Evolutionary conservation across 1,140 invertebrate species (phyloP), one percentile per base, ranked within the genome.

Genomic region (Pseudomyrmex cubaensis): DNA sequence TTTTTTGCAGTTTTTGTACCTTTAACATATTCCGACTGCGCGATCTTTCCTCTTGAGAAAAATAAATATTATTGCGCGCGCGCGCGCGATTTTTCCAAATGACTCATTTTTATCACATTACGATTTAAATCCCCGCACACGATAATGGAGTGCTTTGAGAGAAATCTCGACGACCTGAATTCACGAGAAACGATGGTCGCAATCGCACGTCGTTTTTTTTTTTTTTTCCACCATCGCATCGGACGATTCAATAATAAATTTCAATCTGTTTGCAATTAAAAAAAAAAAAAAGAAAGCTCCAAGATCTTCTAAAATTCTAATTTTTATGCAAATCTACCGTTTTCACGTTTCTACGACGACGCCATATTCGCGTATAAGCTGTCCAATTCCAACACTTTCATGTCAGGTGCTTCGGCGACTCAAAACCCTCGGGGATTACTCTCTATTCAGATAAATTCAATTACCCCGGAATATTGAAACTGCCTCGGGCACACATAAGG

Each of bases 401-500:
- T 3, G 7, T 64, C 25, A 13, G n/a, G 15, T 4, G 35, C 35
- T 44, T 44, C 25, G 44, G 63, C 5, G 15, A 64, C 15, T 25
- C 25, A 44, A n/a, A 64, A 44, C 35, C 2, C 63, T 9, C 44
- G 4, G 15, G n/a, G 20, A n/a, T 66, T 17, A 4, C 22, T 17
- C 22, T 17, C 35, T 35, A 35, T 66, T 66, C 63, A 46, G 35
- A 64, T 64, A 64, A 64, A 64, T 64, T 64, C 63, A 66, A 66
- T 66, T 17, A 10, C n/a, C 8, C 2, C 9, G 35, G 35, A 35
- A 35, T 35, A 35, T 35, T 35, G 35, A 7, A 35, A 35, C 35
- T 35, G 35, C 35, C 35, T 35, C 35, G 4, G 5, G 35, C 35
- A 35, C 35, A 35, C 35, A 7, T 35, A 7, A 35, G 35, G 5